Percentiles rank a stretch among this genome's conserved stretches.
phyloP scores from a whole-genome alignment of 2,888 invertebrate genomes.

The Seira ritae region DNA sequence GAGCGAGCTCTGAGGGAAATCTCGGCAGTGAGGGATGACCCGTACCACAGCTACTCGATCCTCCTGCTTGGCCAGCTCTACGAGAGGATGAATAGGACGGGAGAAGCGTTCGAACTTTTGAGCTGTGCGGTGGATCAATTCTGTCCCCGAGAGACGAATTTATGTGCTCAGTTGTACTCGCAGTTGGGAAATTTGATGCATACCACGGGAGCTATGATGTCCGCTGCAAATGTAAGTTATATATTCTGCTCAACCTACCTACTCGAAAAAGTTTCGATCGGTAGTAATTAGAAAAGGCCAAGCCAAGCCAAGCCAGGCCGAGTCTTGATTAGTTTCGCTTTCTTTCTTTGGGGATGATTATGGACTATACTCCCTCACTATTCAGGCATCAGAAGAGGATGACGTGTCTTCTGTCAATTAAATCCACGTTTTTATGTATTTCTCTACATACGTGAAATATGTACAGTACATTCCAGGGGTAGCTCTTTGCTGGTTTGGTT shows the following conservation, averaged over 20 bases:
- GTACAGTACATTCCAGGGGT: too few relatives aligned
- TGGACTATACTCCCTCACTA: too few relatives aligned
- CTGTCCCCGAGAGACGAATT: slow-evolving; percentile 67
- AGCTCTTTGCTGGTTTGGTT: too few relatives aligned
- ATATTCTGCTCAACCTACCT: not conserved
- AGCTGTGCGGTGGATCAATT: slow-evolving; percentile 66
- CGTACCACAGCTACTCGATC: slow-evolving; percentile 65
- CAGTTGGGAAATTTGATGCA: slow-evolving; percentile 71
- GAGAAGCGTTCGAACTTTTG: slow-evolving; percentile 68
- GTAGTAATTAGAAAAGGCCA: too few relatives aligned
- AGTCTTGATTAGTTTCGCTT: too few relatives aligned
- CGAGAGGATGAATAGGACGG: slow-evolving; percentile 68
- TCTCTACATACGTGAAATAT: too few relatives aligned
- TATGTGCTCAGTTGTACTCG: slow-evolving; percentile 70
- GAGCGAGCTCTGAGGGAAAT: slow-evolving; percentile 63
- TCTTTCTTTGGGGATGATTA: too few relatives aligned
- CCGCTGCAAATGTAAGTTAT: slow-evolving; percentile 68
- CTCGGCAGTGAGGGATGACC: slow-evolving; percentile 39
- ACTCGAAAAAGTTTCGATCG: too few relatives aligned
- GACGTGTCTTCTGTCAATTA: too few relatives aligned
- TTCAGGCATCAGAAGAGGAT: too few relatives aligned
- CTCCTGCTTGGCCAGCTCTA: slow-evolving; percentile 68
- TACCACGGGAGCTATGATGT: slow-evolving; percentile 66
- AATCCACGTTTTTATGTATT: too few relatives aligned
- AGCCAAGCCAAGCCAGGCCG: too few relatives aligned